phyloP scores from a whole-genome alignment of 1,140 invertebrate species.

The Phthorimaea operculella region DNA sequence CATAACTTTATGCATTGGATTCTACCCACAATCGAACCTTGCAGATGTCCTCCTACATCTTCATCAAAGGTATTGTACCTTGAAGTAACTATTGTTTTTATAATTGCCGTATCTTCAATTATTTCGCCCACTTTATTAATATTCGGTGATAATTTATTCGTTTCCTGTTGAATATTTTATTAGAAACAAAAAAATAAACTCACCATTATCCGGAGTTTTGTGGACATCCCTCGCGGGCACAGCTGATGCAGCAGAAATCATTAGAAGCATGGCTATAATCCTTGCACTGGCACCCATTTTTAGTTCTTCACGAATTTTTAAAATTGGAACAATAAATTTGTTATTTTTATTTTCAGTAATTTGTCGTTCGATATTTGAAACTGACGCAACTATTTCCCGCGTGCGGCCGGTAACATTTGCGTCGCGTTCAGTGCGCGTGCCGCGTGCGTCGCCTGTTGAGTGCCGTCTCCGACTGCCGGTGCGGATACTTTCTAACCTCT shows the following conservation, averaged over 20 bases:
- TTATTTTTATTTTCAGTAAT: conserved; percentile 13
- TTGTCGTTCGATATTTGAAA: conserved; percentile 19
- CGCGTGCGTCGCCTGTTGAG: conserved; percentile 22
- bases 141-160: no score
- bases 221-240: conserved; percentile 39
- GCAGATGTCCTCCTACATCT: background rate
- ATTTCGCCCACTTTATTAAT: background rate
- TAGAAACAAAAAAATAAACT: conserved; percentile 2
- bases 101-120: background rate
- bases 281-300: conserved; percentile 59
- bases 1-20: no score
- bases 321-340: conserved; percentile 7
- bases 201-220: conserved; percentile 37
- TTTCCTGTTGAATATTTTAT: background rate
- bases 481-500: conserved; percentile 54
- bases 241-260: conserved; percentile 42
- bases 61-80: background rate
- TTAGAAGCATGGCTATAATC: conserved; percentile 44
- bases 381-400: conserved; percentile 60
- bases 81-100: background rate
- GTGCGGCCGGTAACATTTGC: conserved; percentile 55
- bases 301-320: conserved; percentile 14
- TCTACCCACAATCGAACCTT: no score
- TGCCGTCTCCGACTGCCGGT: conserved; percentile 43
- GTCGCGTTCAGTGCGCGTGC: conserved; percentile 27